phyloP scores from a whole-genome alignment of 2,797 vertebrate genomes.

The Crax fasciolata region DNA sequence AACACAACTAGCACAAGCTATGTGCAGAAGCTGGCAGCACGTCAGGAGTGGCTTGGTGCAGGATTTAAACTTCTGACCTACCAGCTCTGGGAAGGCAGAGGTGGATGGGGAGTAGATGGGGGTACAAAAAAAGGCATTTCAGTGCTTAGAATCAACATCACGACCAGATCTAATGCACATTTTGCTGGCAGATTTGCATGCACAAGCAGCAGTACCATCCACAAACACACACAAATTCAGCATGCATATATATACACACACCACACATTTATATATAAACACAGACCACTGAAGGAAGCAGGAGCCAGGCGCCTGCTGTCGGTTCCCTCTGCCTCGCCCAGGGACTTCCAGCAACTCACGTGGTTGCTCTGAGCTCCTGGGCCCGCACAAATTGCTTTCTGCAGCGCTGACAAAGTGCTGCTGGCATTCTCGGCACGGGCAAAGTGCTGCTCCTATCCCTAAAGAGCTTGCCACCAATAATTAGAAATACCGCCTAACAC shows the following conservation, averaged over 20 bases:
- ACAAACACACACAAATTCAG: not conserved
- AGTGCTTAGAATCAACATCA: not conserved
- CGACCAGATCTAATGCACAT: not conserved
- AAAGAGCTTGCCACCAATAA: not conserved
- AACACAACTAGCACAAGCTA: not conserved
- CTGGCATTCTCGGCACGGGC: not conserved
- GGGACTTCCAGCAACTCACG: not conserved
- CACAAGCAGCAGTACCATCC: not conserved
- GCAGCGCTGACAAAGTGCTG: not conserved
- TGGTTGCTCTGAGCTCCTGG: not conserved
- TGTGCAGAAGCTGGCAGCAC: not conserved
- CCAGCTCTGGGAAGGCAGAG: not conserved
- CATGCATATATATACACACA: rapidly evolving
- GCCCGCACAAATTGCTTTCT: not conserved
- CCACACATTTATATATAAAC: not conserved
- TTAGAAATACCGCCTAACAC: not conserved
- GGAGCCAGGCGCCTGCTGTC: not conserved
- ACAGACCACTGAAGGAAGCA: not conserved
- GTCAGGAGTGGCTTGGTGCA: not conserved
- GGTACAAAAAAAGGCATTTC: not conserved
- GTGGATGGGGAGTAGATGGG: not conserved
- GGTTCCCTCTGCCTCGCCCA: not conserved
- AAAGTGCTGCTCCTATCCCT: not conserved
- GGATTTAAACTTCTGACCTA: conserved; percentile 38
- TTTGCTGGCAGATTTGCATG: not conserved